These are phyloP conservation scores for Gasterosteus nipponicus DNA, from an alignment of 2,113 vertebrate species.

Conservation along the genomic window DNA sequence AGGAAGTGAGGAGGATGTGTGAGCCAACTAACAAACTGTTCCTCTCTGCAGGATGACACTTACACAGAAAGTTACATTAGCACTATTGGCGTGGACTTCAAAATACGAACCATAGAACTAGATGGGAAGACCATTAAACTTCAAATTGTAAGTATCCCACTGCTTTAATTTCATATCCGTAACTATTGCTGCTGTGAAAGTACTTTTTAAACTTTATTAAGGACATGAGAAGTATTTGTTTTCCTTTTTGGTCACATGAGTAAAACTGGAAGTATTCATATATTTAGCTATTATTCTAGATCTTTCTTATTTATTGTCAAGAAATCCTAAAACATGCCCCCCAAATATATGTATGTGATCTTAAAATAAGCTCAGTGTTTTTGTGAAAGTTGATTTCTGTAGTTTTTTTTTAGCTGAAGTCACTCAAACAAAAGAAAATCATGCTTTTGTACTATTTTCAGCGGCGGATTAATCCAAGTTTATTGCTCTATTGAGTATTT, in stretches of 20 bases:
- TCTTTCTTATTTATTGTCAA: not conserved
- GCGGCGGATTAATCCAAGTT: not conserved
- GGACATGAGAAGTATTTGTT: not conserved
- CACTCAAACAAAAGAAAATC: not conserved
- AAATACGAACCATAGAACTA: conserved; percentile 99
- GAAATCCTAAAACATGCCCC: not conserved
- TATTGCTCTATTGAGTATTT: not conserved
- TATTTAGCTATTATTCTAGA: not conserved
- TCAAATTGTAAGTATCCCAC: conserved; percentile 92
- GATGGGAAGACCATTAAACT: conserved; percentile 99
- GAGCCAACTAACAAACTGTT: conserved; percentile 37
- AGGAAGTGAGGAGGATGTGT: conserved; percentile 64
- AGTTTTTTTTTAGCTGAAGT: not conserved
- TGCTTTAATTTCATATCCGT: not conserved
- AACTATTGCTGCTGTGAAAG: not conserved
- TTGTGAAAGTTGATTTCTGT: not conserved
- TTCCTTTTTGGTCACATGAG: too few species aligned
- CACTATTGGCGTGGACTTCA: conserved; percentile 99
- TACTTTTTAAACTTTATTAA: not conserved
- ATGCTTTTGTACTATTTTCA: not conserved
- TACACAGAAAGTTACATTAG: conserved; percentile 99
- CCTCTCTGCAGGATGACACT: conserved; percentile 91
- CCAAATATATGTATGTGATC: not conserved
- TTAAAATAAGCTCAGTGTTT: not conserved
- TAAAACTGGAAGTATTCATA: not conserved